Base-by-base conservation (phyloP, 2,888 invertebrate species). In the Tigriopus californicus region DNA sequence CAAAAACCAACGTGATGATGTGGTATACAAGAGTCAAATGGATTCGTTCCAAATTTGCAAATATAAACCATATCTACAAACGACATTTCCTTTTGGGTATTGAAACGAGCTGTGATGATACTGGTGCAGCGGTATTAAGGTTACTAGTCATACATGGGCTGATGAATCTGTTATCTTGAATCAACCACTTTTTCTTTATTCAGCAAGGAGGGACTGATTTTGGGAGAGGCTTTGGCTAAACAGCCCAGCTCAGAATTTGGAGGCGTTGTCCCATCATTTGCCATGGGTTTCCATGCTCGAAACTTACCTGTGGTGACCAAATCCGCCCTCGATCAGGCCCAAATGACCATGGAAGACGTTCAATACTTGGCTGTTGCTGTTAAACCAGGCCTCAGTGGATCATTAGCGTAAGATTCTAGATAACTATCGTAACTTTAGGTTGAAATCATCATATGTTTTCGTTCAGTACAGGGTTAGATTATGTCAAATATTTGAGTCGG, bases 91-190 rank as follows among this genome's bases (percentile, higher is more conserved):
- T 95, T 59, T 73, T 95, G 64, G 95, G 95, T 6, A 94, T 97
- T 66, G 97, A 97, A 77, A 91, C 92, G 4, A 94, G 94, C 62
- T 97, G 94, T 70, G 95, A 97, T 75, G 97, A 97, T 70, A 97
- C 95, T 1, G 94, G 90, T 22, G 84, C 85, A 68, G 94, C 90
- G 47, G 75, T 97, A 63, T 80, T 97, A 8, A 79, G 85, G 56
- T 56, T 46, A 22, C 18, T 56, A 15, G 18, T 24, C 5, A 18
- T 67, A 40, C 72, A 72, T 65, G n/a, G n/a, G n/a, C n/a, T n/a
- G n/a, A n/a, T n/a, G n/a, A n/a, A n/a, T n/a, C n/a, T n/a, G n/a
- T 49, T 61, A 6, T 48, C 56, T 61, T 61, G 54, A 60, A 60
- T 65, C 48, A 56, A 41, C 54, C 11, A 61, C n/a, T 18, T 44